phyloP scores from a whole-genome alignment of 2,888 invertebrate species.

The Theretra japonica region DNA sequence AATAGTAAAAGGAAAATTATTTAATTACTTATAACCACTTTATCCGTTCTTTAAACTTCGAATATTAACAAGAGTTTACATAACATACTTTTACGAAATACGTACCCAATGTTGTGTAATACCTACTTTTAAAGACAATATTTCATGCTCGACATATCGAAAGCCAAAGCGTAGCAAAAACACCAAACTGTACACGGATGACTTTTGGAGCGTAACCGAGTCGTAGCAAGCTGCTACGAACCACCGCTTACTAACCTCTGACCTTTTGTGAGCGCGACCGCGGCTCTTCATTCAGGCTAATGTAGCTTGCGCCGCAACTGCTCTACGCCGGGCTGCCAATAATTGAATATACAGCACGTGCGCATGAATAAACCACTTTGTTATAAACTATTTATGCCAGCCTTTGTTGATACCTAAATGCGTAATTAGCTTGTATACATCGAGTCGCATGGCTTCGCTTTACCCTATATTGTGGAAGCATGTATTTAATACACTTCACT shows the following conservation, averaged over 20 bases:
- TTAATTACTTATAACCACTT: not conserved
- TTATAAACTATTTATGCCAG: constrained; percentile 26
- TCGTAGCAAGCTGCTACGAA: constrained; percentile 53
- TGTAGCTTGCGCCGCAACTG: constrained; percentile 44
- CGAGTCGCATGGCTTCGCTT: not conserved
- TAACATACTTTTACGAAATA: too few relatives aligned
- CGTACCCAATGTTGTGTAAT: not conserved
- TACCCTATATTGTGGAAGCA: not conserved
- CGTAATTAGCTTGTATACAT: not conserved
- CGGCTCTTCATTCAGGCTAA: constrained; percentile 49
- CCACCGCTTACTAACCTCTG: constrained; percentile 57
- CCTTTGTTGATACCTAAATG: not conserved
- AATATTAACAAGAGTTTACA: too few relatives aligned
- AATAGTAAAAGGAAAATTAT: not conserved
- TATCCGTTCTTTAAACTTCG: too few relatives aligned
- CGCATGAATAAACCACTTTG: constrained; percentile 67
- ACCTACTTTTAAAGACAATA: not conserved
- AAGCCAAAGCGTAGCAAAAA: not conserved
- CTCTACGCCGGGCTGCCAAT: constrained; percentile 41
- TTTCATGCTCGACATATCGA: not conserved
- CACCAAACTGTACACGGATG: not conserved
- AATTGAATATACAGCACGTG: constrained; percentile 67
- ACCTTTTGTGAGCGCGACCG: constrained; percentile 53
- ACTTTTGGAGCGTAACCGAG: constrained; percentile 36
- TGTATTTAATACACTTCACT: not conserved